Conservation (phyloP, 2,797 vertebrate genomes). For the Pempheris klunzingeri region DNA sequence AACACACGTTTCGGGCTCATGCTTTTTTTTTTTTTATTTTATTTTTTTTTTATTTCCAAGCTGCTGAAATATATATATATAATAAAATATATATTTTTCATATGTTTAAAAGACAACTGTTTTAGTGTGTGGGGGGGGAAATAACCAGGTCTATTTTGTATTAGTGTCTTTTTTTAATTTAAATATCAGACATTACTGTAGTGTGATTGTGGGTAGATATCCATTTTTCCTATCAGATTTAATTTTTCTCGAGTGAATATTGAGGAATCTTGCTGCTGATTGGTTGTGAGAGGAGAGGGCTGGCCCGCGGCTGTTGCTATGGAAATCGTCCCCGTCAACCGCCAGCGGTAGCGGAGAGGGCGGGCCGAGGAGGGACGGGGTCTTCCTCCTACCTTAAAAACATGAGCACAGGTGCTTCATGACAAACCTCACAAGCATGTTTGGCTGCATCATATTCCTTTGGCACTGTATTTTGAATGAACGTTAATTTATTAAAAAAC, state of each 20-base stretch:
- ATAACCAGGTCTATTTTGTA: constrained; percentile 94
- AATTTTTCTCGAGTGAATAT: constrained; percentile 80
- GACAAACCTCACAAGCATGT: constrained; percentile 94
- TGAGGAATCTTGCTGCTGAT: constrained; percentile 90
- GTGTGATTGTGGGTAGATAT: constrained; percentile 93
- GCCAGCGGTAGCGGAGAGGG: constrained; percentile 88
- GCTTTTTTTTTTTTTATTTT: constrained; percentile 83
- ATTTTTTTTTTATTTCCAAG: constrained; percentile 88
- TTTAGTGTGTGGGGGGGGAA: constrained; percentile 87
- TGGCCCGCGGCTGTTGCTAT: constrained; percentile 85
- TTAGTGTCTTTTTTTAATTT: constrained; percentile 88
- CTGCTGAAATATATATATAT: constrained; percentile 89
- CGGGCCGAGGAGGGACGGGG: constrained; percentile 47
- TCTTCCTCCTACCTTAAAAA: constrained; percentile 84
- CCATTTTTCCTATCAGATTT: constrained; percentile 77
- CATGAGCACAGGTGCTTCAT: constrained; percentile 97
- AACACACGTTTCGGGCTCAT: constrained; percentile 89
- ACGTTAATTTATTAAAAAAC: constrained; percentile 99
- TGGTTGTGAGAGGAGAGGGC: constrained; percentile 85
- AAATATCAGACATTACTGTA: constrained; percentile 98
- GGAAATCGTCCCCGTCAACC: constrained; percentile 92
- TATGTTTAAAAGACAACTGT: constrained; percentile 88
- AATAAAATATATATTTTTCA: constrained; percentile 87
- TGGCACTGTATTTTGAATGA: constrained; percentile 99
- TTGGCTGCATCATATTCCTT: constrained; percentile 96